Evolutionary conservation across 2,888 invertebrate species (phyloP).

Genomic region (Lepidocyrtinus sp.): DNA sequence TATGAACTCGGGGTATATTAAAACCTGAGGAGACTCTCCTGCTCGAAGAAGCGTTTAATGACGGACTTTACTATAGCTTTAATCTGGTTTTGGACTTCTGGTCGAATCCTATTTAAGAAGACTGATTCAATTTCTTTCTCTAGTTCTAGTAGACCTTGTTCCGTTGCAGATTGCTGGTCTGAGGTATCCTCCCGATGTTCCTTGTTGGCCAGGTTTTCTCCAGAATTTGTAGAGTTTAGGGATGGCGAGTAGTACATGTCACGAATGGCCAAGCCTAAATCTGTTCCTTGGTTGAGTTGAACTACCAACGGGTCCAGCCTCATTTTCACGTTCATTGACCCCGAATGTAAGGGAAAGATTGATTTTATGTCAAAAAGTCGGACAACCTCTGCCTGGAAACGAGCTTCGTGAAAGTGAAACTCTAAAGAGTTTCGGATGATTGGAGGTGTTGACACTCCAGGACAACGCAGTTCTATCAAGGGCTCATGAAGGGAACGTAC

Average conservation of each 20-base stretch:
- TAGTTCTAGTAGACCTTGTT: conserved; percentile 62
- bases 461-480: conserved; percentile 65
- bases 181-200: conserved; percentile 66
- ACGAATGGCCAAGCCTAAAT: conserved; percentile 46
- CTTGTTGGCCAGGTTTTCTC: conserved; percentile 59
- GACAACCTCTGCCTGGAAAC: conserved; percentile 66
- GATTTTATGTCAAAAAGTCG: conserved; percentile 69
- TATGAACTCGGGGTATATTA: conserved; percentile 23
- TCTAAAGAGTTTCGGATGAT: conserved; percentile 49
- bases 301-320: conserved; percentile 67
- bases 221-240: conserved; percentile 40
- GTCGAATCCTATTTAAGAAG: conserved; percentile 65
- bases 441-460: conserved; percentile 38
- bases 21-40: conserved; percentile 53
- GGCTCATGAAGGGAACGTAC: conserved; percentile 65
- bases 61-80: conserved; percentile 54
- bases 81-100: conserved; percentile 67
- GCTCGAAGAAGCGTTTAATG: conserved; percentile 62
- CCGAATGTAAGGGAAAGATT: conserved; percentile 68
- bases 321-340: conserved; percentile 63
- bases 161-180: conserved; percentile 27
- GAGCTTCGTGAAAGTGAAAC: conserved; percentile 66
- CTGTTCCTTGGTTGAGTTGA: conserved; percentile 62
- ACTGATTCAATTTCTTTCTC: conserved; percentile 68
- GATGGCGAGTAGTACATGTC: conserved; percentile 49